Conservation (phyloP, 2,113 vertebrate species). For the Brachyhypopomus gauderio region DNA sequence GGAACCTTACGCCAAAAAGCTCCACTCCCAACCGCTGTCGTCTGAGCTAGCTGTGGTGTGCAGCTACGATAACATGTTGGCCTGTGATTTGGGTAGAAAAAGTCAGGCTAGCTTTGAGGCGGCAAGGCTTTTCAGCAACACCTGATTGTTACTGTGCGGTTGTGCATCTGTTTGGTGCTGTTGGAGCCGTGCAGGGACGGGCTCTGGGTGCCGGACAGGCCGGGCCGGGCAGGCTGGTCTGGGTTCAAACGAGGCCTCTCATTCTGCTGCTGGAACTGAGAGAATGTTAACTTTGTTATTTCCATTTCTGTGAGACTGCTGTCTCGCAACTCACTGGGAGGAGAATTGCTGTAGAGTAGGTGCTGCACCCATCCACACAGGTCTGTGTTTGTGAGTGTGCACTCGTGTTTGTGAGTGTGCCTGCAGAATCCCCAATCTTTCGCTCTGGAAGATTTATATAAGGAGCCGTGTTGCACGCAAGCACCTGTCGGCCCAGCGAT, state of each 20-base stretch:
- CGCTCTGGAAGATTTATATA: too few relatives aligned
- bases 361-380: not conserved
- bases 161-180: not conserved
- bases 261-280: not conserved
- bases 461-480: too few relatives aligned
- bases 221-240: not conserved
- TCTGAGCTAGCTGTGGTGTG: slow-evolving; percentile 7
- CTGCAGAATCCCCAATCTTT: not conserved
- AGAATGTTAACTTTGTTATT: not conserved
- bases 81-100: too few relatives aligned
- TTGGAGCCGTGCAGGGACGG: not conserved
- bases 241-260: not conserved
- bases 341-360: slow-evolving; percentile 16
- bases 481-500: too few relatives aligned
- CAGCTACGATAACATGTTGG: not conserved
- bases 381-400: not conserved
- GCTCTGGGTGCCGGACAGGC: too few relatives aligned
- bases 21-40: not conserved
- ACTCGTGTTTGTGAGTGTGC: not conserved
- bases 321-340: not conserved
- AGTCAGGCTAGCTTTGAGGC: too few relatives aligned
- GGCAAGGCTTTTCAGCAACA: not conserved
- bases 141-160: not conserved
- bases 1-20: not conserved
- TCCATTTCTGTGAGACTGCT: not conserved